These are phyloP conservation scores for Pluvianellus socialis DNA, from an alignment of 2,113 vertebrate genomes.

Conservation along the genomic window DNA sequence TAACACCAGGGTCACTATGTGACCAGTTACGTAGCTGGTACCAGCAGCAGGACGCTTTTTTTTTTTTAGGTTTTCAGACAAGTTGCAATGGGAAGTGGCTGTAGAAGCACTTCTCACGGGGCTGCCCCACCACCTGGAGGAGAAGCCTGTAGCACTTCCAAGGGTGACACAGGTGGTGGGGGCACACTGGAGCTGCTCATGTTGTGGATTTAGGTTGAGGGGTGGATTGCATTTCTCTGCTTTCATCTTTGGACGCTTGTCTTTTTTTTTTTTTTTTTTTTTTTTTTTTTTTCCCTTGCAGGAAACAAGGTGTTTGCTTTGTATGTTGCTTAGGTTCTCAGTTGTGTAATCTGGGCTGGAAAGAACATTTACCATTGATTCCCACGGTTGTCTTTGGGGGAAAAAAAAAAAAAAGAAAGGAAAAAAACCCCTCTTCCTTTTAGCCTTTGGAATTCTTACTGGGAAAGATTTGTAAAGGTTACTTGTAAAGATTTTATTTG, in stretches of 20 bases:
- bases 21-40: background rate
- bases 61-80: background rate
- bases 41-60: background rate
- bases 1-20: background rate
- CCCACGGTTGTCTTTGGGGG: fast-evolving
- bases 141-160: background rate
- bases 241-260: background rate
- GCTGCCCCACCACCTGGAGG: background rate
- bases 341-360: background rate
- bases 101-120: background rate
- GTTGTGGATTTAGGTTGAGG: background rate
- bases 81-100: background rate
- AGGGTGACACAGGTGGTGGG: background rate
- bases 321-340: background rate
- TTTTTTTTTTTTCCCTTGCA: background rate
- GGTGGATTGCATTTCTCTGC: background rate
- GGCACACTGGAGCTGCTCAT: fast-evolving
- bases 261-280: background rate
- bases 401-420: fast-evolving
- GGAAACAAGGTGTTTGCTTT: background rate
- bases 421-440: fast-evolving
- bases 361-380: background rate
- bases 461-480: background rate
- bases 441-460: background rate
- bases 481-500: background rate